A percentile compares a stretch with the other conserved stretches of the same genome.
These are phyloP conservation scores for Oligia latruncula DNA, from an alignment of 2,888 invertebrate species.

Conservation along the genomic window DNA sequence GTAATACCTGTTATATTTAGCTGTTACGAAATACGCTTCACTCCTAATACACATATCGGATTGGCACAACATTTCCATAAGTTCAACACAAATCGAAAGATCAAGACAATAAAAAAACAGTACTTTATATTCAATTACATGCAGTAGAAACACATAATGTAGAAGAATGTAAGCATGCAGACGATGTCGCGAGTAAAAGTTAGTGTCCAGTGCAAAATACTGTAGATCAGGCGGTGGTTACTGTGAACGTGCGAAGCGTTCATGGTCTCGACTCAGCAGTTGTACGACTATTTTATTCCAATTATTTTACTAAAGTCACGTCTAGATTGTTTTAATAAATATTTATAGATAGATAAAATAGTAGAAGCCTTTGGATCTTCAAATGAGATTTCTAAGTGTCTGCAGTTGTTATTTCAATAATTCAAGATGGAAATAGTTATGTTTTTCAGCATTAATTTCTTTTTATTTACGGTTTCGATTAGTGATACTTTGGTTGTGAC, in stretches of 20 bases:
- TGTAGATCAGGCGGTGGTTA: slow-evolving; percentile 21
- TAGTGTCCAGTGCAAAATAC: slow-evolving; percentile 39
- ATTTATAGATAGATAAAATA: not conserved
- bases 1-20: too few relatives aligned
- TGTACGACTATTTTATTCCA: slow-evolving; percentile 74
- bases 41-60: not conserved
- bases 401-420: not conserved
- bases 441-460: not conserved
- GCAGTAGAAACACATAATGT: not conserved
- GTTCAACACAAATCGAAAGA: not conserved
- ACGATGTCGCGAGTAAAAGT: slow-evolving; percentile 32
- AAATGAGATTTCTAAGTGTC: not conserved
- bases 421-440: not conserved
- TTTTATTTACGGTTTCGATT: not conserved
- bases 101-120: not conserved
- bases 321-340: slow-evolving; percentile 23
- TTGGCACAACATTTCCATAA: not conserved
- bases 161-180: not conserved
- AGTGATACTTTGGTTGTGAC: not conserved
- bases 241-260: slow-evolving; percentile 60
- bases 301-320: slow-evolving; percentile 65
- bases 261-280: slow-evolving; percentile 66
- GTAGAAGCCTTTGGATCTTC: not conserved
- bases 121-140: slow-evolving; percentile 1
- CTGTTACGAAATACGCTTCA: too few relatives aligned